Evolutionary conservation across 2,113 vertebrate species (phyloP).

Genomic region (Oncorhynchus gorbuscha): DNA sequence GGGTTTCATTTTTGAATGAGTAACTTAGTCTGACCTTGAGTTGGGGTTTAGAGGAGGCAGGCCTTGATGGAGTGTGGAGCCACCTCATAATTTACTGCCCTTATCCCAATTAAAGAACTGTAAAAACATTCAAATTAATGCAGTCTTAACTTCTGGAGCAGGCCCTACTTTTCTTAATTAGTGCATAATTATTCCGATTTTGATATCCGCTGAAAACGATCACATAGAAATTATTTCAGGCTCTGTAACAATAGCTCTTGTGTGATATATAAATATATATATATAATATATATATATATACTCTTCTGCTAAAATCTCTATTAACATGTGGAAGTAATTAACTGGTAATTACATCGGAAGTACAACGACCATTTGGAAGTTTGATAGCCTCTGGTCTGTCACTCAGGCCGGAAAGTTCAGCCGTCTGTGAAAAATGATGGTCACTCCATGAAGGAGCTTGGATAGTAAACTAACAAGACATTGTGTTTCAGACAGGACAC

Average conservation of each 20-base stretch:
- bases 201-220: slow-evolving; percentile 94
- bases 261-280: slow-evolving; percentile 67
- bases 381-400: slow-evolving; percentile 84
- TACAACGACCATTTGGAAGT: slow-evolving; percentile 86
- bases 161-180: slow-evolving; percentile 92
- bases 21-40: slow-evolving; percentile 81
- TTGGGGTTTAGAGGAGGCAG: slow-evolving; percentile 71
- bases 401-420: slow-evolving; percentile 72
- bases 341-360: slow-evolving; percentile 93
- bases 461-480: neutral
- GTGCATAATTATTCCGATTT: slow-evolving; percentile 94
- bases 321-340: slow-evolving; percentile 95
- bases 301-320: slow-evolving; percentile 79
- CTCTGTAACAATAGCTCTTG: slow-evolving; percentile 83
- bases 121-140: slow-evolving; percentile 98
- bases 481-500: no score
- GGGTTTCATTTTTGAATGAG: no score
- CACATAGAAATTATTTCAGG: slow-evolving; percentile 94
- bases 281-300: slow-evolving; percentile 77
- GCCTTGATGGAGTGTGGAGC: slow-evolving; percentile 60
- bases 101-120: slow-evolving; percentile 91
- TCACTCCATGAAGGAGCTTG: slow-evolving; percentile 26
- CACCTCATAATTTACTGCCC: slow-evolving; percentile 85
- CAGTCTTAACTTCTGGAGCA: slow-evolving; percentile 90
- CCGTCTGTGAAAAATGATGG: slow-evolving; percentile 63